Conservation (phyloP, 2,113 vertebrate genomes). For the Prolemur simus region DNA sequence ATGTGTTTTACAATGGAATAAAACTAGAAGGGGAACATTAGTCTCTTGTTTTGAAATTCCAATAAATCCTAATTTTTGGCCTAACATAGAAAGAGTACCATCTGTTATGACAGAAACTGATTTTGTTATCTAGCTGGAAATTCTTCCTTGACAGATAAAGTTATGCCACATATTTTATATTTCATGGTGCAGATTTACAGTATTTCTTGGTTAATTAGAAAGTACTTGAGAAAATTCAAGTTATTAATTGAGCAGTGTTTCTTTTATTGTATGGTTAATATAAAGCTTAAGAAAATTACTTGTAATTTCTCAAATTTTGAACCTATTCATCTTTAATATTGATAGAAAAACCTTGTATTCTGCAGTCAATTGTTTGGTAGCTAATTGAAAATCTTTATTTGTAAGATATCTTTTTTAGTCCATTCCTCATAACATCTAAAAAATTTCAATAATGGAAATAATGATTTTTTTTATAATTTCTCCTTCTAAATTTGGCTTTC, state of each 20-base stretch:
- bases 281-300: neutral
- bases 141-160: neutral
- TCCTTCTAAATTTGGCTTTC: neutral
- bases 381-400: neutral
- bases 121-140: slow-evolving; percentile 31
- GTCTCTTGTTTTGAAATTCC: neutral
- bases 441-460: neutral
- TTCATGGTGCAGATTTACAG: neutral
- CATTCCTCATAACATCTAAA: neutral
- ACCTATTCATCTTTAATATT: neutral
- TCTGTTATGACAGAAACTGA: slow-evolving; percentile 5
- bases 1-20: neutral
- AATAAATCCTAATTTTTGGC: neutral
- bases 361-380: neutral
- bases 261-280: neutral
- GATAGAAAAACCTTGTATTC: neutral
- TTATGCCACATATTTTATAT: neutral
- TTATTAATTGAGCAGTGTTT: neutral
- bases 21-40: neutral
- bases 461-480: neutral
- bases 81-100: neutral
- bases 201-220: neutral
- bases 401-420: neutral
- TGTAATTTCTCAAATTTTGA: neutral
- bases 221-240: neutral